Conservation (phyloP, 2,797 vertebrate species). For the Amblyopsis hoosieri region DNA sequence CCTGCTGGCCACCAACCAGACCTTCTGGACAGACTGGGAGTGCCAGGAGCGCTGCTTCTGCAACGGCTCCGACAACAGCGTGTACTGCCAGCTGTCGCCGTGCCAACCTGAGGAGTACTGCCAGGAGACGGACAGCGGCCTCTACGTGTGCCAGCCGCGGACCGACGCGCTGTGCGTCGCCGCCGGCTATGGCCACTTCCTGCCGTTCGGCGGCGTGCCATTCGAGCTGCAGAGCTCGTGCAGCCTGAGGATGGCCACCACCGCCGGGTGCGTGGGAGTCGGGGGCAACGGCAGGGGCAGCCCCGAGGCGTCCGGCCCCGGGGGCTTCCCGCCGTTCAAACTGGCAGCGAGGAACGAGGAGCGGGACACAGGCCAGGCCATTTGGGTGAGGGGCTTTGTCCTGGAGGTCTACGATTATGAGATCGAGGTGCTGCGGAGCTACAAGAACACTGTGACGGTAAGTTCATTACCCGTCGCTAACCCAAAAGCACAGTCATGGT, state of each 20-base stretch:
- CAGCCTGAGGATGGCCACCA: conserved; percentile 85
- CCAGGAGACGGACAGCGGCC: conserved; percentile 83
- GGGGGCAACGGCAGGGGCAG: conserved; percentile 28
- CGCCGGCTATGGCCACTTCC: conserved; percentile 93
- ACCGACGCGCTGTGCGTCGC: conserved; percentile 88
- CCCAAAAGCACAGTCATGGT: background rate
- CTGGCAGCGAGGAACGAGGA: conserved; percentile 89
- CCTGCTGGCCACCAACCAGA: conserved; percentile 90
- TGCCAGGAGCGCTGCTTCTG: conserved; percentile 97
- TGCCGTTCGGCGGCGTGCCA: conserved; percentile 87
- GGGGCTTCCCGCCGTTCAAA: conserved; percentile 80
- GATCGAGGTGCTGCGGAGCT: conserved; percentile 90
- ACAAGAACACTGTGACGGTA: conserved; percentile 94
- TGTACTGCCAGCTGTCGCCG: conserved; percentile 87
- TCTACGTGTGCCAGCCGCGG: conserved; percentile 88
- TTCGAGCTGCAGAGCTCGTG: conserved; percentile 99
- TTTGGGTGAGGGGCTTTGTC: conserved; percentile 93
- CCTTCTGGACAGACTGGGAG: conserved; percentile 94
- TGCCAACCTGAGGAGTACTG: conserved; percentile 91
- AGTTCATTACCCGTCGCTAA: conserved; percentile 50
- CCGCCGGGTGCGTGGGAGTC: conserved; percentile 58
- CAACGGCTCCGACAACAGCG: conserved; percentile 92
- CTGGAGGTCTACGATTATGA: conserved; percentile 89
- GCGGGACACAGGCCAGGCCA: conserved; percentile 90
- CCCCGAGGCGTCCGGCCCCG: conserved; percentile 10